phyloP scores from a whole-genome alignment of 2,113 vertebrate genomes.

The Nymphicus hollandicus region DNA sequence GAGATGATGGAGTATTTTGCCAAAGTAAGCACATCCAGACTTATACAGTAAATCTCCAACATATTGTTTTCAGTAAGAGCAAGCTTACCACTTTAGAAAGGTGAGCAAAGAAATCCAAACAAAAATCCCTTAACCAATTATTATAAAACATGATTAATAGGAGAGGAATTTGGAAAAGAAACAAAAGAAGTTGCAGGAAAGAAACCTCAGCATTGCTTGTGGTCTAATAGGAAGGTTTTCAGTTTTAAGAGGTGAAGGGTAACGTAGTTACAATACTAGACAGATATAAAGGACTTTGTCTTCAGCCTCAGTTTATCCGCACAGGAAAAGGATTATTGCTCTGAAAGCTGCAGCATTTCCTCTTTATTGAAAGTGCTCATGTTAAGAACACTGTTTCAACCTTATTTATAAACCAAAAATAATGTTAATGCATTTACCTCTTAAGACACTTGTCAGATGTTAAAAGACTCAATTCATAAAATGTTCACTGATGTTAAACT shows the following conservation, averaged over 20 bases:
- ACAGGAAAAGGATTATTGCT: slow-evolving; percentile 54
- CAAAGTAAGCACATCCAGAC: neutral
- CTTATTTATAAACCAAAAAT: slow-evolving; percentile 74
- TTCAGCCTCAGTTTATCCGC: slow-evolving; percentile 64
- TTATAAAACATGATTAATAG: neutral
- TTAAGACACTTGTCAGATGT: slow-evolving; percentile 44
- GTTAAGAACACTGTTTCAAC: slow-evolving; percentile 50
- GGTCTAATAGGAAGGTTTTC: neutral
- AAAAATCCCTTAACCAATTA: neutral
- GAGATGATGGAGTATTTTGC: neutral
- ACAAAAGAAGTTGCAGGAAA: neutral
- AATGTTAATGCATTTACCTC: slow-evolving; percentile 66
- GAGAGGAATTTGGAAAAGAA: neutral
- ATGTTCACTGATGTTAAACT: slow-evolving; percentile 53
- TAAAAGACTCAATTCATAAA: slow-evolving; percentile 68
- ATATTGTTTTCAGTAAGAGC: neutral
- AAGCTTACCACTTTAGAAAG: neutral
- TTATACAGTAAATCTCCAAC: neutral
- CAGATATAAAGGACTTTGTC: slow-evolving; percentile 58
- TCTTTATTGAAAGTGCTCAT: slow-evolving; percentile 53
- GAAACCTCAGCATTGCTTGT: neutral
- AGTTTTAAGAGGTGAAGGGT: slow-evolving; percentile 27
- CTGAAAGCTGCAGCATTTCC: slow-evolving; percentile 54
- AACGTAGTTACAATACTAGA: slow-evolving; percentile 18
- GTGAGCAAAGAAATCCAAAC: neutral